Evolutionary conservation across 2,113 vertebrate species (phyloP).

Genomic region (Carlito syrichta): DNA sequence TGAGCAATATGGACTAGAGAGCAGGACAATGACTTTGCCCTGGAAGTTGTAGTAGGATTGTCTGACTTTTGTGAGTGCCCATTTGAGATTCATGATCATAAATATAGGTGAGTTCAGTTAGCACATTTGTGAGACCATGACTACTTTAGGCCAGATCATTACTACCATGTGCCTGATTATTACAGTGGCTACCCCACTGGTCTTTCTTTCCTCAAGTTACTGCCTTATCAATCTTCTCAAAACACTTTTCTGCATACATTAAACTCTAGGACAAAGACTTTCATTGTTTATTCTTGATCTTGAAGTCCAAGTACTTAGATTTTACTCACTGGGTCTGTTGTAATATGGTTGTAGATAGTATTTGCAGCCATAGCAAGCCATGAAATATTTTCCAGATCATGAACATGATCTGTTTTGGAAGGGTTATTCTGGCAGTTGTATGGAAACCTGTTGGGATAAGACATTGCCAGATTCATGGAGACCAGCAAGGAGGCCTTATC

Average conservation of each 20-base stretch:
- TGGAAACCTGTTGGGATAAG: neutral
- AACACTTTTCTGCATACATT: neutral
- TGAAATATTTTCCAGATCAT: neutral
- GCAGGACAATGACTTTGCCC: neutral
- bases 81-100: constrained; percentile 47
- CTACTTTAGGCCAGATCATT: neutral
- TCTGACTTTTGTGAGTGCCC: constrained; percentile 5
- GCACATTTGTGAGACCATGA: neutral
- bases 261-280: neutral
- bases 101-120: constrained; percentile 14
- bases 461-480: neutral
- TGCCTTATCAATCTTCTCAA: neutral
- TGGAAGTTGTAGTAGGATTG: neutral
- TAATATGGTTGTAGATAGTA: neutral
- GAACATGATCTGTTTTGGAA: neutral
- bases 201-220: neutral
- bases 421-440: neutral
- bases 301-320: neutral
- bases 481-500: neutral
- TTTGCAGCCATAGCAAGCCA: neutral
- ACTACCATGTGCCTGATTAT: neutral
- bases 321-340: neutral
- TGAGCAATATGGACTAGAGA: neutral
- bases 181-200: neutral
- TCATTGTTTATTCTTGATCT: constrained; percentile 12